Evolutionary conservation across 1,140 invertebrate genomes (phyloP), one percentile per base, ranked within the genome.

Genomic region (Pentalonia nigronervosa): DNA sequence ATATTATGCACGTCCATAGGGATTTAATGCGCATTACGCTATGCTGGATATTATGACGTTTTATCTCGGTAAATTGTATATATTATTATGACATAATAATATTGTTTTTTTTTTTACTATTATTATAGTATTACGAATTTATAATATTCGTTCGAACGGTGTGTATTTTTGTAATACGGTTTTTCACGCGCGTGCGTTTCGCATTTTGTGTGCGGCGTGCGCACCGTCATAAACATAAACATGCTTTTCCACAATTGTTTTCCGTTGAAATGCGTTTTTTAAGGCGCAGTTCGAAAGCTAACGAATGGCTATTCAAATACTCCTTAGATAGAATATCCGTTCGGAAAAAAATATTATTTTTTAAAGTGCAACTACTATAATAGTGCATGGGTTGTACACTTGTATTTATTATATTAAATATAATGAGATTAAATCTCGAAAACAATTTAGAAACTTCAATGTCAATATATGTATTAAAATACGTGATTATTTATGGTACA

Each of bases 401-500:
- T 36, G 21, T 83, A 41, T 84, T 41, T 41, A 21, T n/a, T 84
- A 45, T 84, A 83, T 84, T 84, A 84, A 84, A 84, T 84, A 84
- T 41, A 84, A 84, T 84, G 36, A 23, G 83, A 56, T 89, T 89
- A 56, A 89, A 56, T 89, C 88, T 25, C 17, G 34, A 89, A 56
- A 53, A 89, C 50, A 89, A 89, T 89, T 89, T 34, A 17, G 34
- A 56, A 36, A 89, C 23, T 53, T 17, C n/a, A 56, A 89, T 53
- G 88, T 3, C 88, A 89, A 36, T 50, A 36, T 87, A 48, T 20
- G 48, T 53, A 89, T 30, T n/a, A 53, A 89, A 89, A 89, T 89
- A 56, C 50, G 88, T 89, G 88, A 56, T 89, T 41, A 53, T 88
- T 88, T 50, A 25, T 36, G 7, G 87, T 50, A n/a, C 30, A 47